Evolutionary conservation across 2,113 vertebrate species (phyloP).

Genomic region (Chionodraco myersi): DNA sequence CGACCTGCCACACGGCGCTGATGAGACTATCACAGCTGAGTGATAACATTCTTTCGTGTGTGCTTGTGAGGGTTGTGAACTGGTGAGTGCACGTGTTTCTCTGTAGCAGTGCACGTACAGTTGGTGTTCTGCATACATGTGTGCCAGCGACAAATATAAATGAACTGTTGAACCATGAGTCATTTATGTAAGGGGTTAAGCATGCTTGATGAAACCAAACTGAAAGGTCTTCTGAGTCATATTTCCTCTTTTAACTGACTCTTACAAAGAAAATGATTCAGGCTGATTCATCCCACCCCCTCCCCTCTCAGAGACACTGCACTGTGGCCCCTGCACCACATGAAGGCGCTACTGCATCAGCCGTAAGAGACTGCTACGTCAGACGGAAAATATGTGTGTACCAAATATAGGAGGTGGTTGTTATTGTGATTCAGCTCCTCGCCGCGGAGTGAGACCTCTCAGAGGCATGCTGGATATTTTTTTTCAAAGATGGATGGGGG

Average conservation of each 20-base stretch:
- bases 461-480: slow-evolving; percentile 32
- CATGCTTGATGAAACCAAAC: background rate
- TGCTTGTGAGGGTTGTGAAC: background rate
- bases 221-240: slow-evolving; percentile 32
- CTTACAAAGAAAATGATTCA: background rate
- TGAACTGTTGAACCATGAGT: slow-evolving; percentile 8
- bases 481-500: slow-evolving; percentile 49
- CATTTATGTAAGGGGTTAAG: background rate
- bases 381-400: slow-evolving; percentile 39
- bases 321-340: slow-evolving; percentile 37
- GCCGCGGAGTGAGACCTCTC: slow-evolving; percentile 56
- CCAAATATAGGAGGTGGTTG: slow-evolving; percentile 36
- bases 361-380: background rate
- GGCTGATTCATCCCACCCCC: background rate
- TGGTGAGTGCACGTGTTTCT: background rate
- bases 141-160: background rate
- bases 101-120: background rate
- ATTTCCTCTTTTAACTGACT: background rate
- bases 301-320: background rate
- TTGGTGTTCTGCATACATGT: background rate
- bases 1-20: background rate
- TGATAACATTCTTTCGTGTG: background rate
- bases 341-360: slow-evolving; percentile 52
- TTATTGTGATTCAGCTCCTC: slow-evolving; percentile 66
- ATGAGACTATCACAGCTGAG: slow-evolving; percentile 23